A percentile compares a stretch with the other conserved stretches of the same genome.
phyloP scores from a whole-genome alignment of 2,797 vertebrate genomes.

The Gila robusta region DNA sequence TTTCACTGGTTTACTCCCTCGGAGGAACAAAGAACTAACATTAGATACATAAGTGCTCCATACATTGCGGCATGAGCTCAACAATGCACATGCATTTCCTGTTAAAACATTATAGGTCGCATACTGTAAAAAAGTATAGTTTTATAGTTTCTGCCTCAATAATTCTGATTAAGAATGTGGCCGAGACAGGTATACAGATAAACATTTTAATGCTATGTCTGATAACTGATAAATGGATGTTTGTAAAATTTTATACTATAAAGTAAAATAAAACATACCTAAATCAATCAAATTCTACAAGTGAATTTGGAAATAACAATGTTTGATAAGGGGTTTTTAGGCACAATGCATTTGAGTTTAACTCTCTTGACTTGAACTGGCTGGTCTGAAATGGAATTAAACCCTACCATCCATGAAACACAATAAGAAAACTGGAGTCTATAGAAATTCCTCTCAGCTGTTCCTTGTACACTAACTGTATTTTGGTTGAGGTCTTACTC shows the following conservation, averaged over 20 bases:
- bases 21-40: not conserved
- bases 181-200: not conserved
- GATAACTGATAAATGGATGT: not conserved
- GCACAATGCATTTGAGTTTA: not conserved
- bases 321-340: not conserved
- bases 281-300: not conserved
- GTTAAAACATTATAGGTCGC: not conserved
- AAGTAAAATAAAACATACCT: not conserved
- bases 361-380: not conserved
- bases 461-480: not conserved
- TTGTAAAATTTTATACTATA: not conserved
- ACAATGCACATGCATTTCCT: not conserved
- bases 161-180: not conserved
- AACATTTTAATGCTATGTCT: not conserved
- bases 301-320: not conserved
- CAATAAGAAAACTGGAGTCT: not conserved
- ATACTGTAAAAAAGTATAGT: not conserved
- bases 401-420: not conserved
- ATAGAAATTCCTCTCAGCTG: not conserved
- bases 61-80: not conserved
- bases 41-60: not conserved
- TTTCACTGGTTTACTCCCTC: not conserved
- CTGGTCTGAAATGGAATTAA: not conserved
- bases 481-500: not conserved
- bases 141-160: not conserved